phyloP scores from a whole-genome alignment of 2,888 invertebrate genomes.

The Cartodere bifasciata region DNA sequence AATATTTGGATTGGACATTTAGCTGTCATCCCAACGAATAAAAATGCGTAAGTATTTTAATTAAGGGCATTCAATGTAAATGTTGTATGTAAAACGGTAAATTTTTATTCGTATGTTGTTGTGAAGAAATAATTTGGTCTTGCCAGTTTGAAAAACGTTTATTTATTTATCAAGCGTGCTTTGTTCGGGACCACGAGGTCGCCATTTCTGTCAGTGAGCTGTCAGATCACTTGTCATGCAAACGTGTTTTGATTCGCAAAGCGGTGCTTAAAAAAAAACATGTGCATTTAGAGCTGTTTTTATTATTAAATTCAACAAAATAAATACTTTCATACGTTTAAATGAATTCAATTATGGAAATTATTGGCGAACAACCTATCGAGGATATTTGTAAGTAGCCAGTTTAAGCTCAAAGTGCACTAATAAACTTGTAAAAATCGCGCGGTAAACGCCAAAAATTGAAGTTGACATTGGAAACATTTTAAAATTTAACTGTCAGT shows the following conservation, averaged over 20 bases:
- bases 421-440: constrained; percentile 4
- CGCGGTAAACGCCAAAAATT: constrained; percentile 23
- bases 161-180: not conserved
- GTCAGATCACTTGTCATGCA: constrained; percentile 17
- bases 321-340: too few relatives aligned
- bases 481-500: constrained; percentile 23
- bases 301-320: not conserved
- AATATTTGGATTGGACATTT: constrained; percentile 17
- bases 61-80: constrained; percentile 6
- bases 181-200: constrained; percentile 21
- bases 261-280: constrained; percentile 5
- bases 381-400: too few relatives aligned
- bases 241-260: constrained; percentile 15
- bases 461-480: constrained; percentile 20
- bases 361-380: too few relatives aligned
- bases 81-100: constrained; percentile 8
- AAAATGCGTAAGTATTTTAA: constrained; percentile 25
- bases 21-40: constrained; percentile 23
- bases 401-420: constrained; percentile 11
- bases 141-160: not conserved
- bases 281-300: not conserved
- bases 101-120: constrained; percentile 2
- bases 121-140: constrained; percentile 1
- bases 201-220: constrained; percentile 25
- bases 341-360: too few relatives aligned